Evolutionary conservation across 2,113 vertebrate genomes (phyloP).

Genomic region (Nycticryphes semicollaris): DNA sequence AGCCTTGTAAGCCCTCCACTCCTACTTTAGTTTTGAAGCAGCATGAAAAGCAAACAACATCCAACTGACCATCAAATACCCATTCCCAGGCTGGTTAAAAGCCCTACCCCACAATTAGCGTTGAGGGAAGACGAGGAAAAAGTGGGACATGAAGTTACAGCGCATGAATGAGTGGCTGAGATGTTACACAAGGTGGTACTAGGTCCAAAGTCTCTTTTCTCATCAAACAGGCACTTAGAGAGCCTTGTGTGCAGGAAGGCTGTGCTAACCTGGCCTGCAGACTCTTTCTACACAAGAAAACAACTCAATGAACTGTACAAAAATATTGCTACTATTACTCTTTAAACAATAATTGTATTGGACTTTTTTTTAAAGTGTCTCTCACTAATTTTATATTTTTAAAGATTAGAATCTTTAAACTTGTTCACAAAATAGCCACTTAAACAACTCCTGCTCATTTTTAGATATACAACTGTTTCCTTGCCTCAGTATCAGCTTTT

Average conservation of each 20-base stretch:
- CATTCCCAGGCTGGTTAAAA: neutral
- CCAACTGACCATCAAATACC: no score
- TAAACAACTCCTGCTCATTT: neutral
- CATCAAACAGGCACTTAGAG: neutral
- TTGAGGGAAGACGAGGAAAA: neutral
- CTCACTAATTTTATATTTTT: neutral
- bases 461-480: fast-evolving
- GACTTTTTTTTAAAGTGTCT: no score
- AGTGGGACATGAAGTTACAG: neutral
- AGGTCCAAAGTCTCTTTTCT: neutral
- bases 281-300: neutral
- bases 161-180: fast-evolving
- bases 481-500: neutral
- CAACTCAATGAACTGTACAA: fast-evolving
- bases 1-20: neutral
- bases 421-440: neutral
- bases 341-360: no score
- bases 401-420: neutral
- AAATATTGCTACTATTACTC: neutral
- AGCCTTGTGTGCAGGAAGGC: neutral
- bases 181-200: neutral
- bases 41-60: neutral
- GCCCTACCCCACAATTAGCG: fast-evolving
- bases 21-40: neutral
- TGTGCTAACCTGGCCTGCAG: neutral